Evolutionary conservation across 2,888 invertebrate species (phyloP).

Genomic region (Nymphalis urticae): DNA sequence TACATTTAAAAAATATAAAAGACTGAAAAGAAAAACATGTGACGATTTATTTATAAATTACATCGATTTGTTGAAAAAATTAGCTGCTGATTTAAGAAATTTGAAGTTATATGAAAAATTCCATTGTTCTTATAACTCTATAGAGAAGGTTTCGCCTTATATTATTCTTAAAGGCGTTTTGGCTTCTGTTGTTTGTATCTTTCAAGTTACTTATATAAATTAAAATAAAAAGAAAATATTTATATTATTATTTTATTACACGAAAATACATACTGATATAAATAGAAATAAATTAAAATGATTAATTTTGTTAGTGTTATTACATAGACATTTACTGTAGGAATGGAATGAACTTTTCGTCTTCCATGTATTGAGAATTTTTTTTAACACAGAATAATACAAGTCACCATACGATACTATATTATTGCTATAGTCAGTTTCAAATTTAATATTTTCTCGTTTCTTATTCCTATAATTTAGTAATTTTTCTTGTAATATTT

Average conservation of each 20-base stretch:
- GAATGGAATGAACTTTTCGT: constrained; percentile 31
- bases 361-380: constrained; percentile 46
- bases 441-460: constrained; percentile 21
- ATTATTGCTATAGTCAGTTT: constrained; percentile 28
- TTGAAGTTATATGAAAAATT: constrained; percentile 49
- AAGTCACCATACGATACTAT: constrained; percentile 41
- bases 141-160: constrained; percentile 9
- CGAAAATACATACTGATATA: constrained; percentile 23
- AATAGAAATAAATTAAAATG: constrained; percentile 34
- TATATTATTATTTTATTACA: constrained; percentile 31
- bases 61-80: constrained; percentile 43
- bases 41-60: constrained; percentile 39
- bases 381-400: constrained; percentile 46
- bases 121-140: constrained; percentile 44
- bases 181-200: background rate
- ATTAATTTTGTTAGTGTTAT: constrained; percentile 30
- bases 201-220: background rate
- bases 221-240: background rate
- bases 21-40: constrained; percentile 23
- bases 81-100: constrained; percentile 47
- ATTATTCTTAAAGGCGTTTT: background rate
- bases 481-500: background rate
- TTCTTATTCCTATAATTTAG: constrained; percentile 20
- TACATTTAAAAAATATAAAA: constrained; percentile 16
- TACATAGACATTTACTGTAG: constrained; percentile 40